Percentiles rank a stretch among this genome's conserved stretches.
phyloP scores from a whole-genome alignment of 2,888 invertebrate species.

The Agonopterix heracliana region DNA sequence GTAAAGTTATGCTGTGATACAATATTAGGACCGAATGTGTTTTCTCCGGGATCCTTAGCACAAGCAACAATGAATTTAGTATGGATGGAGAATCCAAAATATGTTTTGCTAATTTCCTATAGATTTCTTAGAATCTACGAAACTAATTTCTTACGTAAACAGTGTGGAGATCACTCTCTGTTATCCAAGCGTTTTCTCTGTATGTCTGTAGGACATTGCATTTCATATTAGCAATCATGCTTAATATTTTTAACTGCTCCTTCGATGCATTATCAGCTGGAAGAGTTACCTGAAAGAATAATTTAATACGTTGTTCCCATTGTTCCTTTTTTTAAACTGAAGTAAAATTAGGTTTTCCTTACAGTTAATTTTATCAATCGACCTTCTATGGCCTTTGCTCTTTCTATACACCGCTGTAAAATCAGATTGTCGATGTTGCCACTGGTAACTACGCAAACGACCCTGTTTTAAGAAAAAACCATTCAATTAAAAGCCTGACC shows the following conservation, averaged over 20 bases:
- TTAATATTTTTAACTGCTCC: conserved; percentile 82
- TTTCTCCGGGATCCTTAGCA: too few relatives aligned
- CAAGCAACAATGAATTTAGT: too few relatives aligned
- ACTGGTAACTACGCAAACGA: conserved; percentile 45
- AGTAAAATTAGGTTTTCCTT: conserved; percentile 23
- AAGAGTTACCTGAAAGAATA: conserved; percentile 40
- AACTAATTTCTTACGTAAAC: conserved; percentile 20
- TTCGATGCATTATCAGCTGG: conserved; percentile 20
- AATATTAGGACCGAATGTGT: too few relatives aligned
- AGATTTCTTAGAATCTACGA: too few relatives aligned
- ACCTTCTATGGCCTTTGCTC: conserved; percentile 76
- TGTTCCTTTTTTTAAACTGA: background rate
- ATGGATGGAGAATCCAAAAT: too few relatives aligned
- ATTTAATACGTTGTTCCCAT: background rate
- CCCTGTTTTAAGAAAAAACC: conserved; percentile 25
- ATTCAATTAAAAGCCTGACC: too few relatives aligned
- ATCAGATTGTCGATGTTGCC: conserved; percentile 31
- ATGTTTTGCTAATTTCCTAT: too few relatives aligned
- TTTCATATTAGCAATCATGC: conserved; percentile 81
- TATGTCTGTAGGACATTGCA: conserved; percentile 92
- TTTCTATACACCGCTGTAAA: conserved; percentile 26
- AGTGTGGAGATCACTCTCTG: conserved; percentile 81
- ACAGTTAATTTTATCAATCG: conserved; percentile 76
- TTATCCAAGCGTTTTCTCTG: conserved; percentile 85
- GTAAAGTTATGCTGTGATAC: too few relatives aligned